Evolutionary conservation across 2,113 vertebrate genomes (phyloP).

Genomic region (Misgurnus mizolepis): DNA sequence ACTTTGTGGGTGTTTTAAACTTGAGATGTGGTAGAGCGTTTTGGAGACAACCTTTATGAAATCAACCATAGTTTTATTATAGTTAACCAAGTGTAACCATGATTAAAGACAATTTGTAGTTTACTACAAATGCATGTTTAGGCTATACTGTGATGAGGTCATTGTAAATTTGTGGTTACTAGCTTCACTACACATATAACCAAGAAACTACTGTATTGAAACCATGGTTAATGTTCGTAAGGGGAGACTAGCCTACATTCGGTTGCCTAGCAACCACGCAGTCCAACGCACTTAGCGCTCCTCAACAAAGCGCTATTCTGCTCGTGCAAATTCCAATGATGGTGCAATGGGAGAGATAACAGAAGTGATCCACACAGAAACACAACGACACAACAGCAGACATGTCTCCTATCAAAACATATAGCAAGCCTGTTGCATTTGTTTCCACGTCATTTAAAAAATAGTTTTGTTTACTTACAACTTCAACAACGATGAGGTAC

Average conservation of each 20-base stretch:
- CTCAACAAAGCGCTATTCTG: conserved; percentile 37
- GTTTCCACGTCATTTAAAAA: not conserved
- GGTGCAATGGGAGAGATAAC: conserved; percentile 1
- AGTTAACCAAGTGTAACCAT: too few species aligned
- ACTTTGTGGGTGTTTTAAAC: too few species aligned
- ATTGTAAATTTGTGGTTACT: too few species aligned
- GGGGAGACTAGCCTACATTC: not conserved
- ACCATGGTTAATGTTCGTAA: not conserved
- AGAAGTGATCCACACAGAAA: not conserved
- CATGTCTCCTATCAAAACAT: not conserved
- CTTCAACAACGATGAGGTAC: conserved; percentile 39
- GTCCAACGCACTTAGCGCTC: not conserved
- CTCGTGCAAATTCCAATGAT: conserved; percentile 27
- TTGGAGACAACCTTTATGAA: too few species aligned
- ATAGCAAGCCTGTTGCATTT: not conserved
- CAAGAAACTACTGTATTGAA: too few species aligned
- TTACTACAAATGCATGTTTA: too few species aligned
- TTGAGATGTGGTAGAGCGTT: too few species aligned
- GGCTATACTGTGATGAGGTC: too few species aligned
- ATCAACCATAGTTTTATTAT: too few species aligned
- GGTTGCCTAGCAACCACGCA: conserved; percentile 21
- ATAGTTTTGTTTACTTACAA: conserved; percentile 35
- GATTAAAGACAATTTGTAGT: too few species aligned
- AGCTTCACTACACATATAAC: too few species aligned
- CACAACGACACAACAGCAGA: not conserved